Evolutionary conservation across 2,888 invertebrate species (phyloP).

Genomic region (Tinea semifulvella): DNA sequence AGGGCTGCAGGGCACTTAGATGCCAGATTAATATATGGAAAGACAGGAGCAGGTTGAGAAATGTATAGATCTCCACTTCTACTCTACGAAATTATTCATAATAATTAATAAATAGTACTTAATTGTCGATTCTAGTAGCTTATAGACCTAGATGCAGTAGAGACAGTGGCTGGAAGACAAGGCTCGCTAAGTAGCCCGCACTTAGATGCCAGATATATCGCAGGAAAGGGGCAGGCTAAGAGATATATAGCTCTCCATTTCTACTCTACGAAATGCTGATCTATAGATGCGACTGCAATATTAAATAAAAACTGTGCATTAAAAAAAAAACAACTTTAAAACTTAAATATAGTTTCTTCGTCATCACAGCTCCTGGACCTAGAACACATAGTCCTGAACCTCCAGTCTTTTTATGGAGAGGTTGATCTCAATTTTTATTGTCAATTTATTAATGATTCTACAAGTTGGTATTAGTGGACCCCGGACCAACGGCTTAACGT

Average conservation of each 20-base stretch:
- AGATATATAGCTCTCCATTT: conserved; percentile 13
- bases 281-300: background rate
- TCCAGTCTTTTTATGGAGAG: no score
- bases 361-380: no score
- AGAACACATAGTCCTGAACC: no score
- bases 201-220: conserved; percentile 15
- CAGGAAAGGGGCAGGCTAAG: conserved; percentile 14
- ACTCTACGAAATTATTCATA: background rate
- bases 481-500: no score
- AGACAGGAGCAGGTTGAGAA: no score
- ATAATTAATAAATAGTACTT: background rate
- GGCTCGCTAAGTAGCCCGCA: conserved; percentile 15
- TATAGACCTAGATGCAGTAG: background rate
- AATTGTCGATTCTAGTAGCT: background rate
- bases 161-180: conserved; percentile 13
- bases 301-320: background rate
- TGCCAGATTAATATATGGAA: no score
- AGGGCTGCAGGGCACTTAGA: no score
- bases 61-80: background rate
- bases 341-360: no score
- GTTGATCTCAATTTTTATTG: no score
- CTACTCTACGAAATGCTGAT: conserved; percentile 5
- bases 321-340: no score
- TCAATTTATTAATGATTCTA: no score
- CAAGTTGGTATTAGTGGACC: no score